Percentiles rank a stretch among this genome's conserved stretches.
Evolutionary conservation across 2,113 vertebrate genomes (phyloP).

Genomic region (Oxygymnocypris stewartii): DNA sequence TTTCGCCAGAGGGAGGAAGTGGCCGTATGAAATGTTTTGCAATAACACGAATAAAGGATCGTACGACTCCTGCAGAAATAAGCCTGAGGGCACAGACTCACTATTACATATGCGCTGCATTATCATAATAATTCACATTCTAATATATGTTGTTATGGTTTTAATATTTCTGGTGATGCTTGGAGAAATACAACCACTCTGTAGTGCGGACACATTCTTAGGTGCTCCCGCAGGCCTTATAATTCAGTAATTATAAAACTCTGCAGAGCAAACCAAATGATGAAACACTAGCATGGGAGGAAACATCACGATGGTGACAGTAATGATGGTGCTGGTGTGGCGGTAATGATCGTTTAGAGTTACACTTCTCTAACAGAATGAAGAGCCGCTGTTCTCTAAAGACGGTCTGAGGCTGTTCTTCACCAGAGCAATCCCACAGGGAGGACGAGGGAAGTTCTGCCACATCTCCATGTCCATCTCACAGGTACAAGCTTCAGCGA

Average conservation of each 20-base stretch:
- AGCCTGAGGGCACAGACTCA: conserved; percentile 1
- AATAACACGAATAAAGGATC: conserved; percentile 26
- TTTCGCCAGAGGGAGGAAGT: conserved; percentile 21
- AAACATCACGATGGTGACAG: background rate
- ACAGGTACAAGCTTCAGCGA: conserved; percentile 74
- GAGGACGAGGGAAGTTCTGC: conserved; percentile 90
- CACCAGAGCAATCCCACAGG: conserved; percentile 88
- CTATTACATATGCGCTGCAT: conserved; percentile 13
- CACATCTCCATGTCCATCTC: conserved; percentile 92
- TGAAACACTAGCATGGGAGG: background rate
- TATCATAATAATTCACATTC: conserved; percentile 26
- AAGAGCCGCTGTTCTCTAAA: conserved; percentile 89
- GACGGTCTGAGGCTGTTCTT: conserved; percentile 93
- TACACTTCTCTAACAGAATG: conserved; percentile 77
- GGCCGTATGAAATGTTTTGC: conserved; percentile 14
- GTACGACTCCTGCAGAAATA: background rate
- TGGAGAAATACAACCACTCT: background rate
- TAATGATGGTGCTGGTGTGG: background rate
- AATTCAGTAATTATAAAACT: conserved; percentile 37
- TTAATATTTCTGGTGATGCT: background rate
- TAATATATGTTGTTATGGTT: conserved; percentile 1
- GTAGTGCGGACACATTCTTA: background rate
- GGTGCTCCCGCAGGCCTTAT: conserved; percentile 12
- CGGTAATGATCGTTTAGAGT: background rate
- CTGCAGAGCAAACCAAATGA: conserved; percentile 9